A percentile compares a stretch with the other conserved stretches of the same genome.
phyloP scores from a whole-genome alignment of 2,113 vertebrate species.

The Mustela lutreola region DNA sequence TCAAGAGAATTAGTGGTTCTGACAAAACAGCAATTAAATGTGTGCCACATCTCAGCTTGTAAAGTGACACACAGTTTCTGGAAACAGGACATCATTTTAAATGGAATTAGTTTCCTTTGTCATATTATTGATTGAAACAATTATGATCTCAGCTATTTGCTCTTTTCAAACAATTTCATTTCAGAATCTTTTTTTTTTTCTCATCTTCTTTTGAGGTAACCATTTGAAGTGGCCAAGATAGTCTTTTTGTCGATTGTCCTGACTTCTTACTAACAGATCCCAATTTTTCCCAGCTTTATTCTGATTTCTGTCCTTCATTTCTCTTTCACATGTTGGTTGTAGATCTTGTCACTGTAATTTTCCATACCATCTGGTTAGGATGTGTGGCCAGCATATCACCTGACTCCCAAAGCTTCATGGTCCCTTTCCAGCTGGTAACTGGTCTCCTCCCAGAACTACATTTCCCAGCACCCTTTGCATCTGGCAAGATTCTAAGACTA shows the following conservation, averaged over 20 bases:
- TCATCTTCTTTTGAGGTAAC: neutral
- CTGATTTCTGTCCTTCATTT: neutral
- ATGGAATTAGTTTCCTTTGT: constrained; percentile 33
- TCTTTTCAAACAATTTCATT: neutral
- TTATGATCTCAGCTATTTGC: neutral
- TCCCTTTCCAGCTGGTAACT: neutral
- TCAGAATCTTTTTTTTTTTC: neutral
- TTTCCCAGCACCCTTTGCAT: neutral
- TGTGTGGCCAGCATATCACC: neutral
- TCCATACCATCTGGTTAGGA: neutral
- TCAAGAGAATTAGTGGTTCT: constrained; percentile 75
- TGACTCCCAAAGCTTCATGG: neutral
- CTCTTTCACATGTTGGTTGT: neutral
- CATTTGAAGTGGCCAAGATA: neutral
- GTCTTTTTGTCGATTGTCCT: neutral
- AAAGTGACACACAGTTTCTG: neutral
- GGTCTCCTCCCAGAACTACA: neutral
- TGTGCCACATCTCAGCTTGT: neutral
- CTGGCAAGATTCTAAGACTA: neutral
- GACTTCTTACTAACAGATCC: neutral
- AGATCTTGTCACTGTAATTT: neutral
- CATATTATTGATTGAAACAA: neutral
- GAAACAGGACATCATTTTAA: constrained; percentile 43
- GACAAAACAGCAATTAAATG: constrained; percentile 74
- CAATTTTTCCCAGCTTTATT: neutral